A percentile compares a stretch with the other conserved stretches of the same genome.
Evolutionary conservation across 2,888 invertebrate genomes (phyloP).

Genomic region (Perizoma affinitatum): DNA sequence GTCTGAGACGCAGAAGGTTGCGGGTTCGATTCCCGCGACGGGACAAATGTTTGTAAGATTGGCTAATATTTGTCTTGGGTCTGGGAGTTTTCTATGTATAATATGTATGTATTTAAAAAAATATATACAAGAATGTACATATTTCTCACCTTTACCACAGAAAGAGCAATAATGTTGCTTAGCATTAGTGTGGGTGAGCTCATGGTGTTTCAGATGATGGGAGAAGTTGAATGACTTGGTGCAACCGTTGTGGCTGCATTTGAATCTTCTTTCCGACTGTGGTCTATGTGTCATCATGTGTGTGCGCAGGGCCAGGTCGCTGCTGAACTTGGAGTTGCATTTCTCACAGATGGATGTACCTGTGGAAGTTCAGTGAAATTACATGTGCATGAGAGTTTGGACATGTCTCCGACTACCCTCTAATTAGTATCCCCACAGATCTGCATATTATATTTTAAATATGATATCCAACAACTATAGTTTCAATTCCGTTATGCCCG

Average conservation of each 20-base stretch:
- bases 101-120: no score
- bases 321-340: conserved; percentile 65
- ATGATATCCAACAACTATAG: no score
- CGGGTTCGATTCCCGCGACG: no score
- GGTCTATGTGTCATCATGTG: conserved; percentile 70
- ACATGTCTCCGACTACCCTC: no score
- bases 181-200: conserved; percentile 67
- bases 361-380: conserved; percentile 34
- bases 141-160: conserved; percentile 71
- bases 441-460: no score
- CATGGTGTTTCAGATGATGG: conserved; percentile 76
- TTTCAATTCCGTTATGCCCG: no score
- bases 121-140: no score
- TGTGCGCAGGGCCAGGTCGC: conserved; percentile 63
- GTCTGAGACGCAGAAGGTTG: no score
- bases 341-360: conserved; percentile 64
- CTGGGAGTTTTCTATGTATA: background rate
- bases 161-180: conserved; percentile 69
- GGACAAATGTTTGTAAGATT: no score
- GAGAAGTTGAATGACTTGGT: conserved; percentile 72
- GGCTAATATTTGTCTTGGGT: no score
- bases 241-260: conserved; percentile 63
- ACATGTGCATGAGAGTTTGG: no score
- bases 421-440: no score
- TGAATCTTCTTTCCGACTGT: conserved; percentile 61